Percentiles rank a stretch among this genome's conserved stretches.
phyloP scores from a whole-genome alignment of 2,797 vertebrate species.

The Falco naumanni region DNA sequence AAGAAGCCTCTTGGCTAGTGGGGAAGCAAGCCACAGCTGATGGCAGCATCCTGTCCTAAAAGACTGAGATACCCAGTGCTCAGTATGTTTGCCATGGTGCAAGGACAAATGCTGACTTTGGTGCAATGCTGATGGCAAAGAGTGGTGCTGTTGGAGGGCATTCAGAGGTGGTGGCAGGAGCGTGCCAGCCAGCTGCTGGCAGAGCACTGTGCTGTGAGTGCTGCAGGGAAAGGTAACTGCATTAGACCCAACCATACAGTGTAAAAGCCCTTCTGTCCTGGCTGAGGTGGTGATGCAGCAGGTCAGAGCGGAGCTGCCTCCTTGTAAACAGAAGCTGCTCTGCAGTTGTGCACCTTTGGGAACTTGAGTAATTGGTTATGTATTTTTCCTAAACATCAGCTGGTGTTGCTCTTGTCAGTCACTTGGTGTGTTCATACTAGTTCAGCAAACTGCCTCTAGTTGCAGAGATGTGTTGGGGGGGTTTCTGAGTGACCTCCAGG shows the following conservation, averaged over 20 bases:
- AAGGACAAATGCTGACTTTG: conserved; percentile 52
- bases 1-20: background rate
- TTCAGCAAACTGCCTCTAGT: conserved; percentile 17
- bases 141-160: background rate
- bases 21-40: conserved; percentile 10
- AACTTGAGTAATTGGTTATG: conserved; percentile 6
- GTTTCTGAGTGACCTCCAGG: background rate
- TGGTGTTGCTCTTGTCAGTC: background rate
- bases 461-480: background rate
- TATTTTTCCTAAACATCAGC: conserved; percentile 37
- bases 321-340: conserved; percentile 1
- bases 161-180: background rate
- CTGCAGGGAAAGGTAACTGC: background rate
- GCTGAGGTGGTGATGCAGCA: background rate
- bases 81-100: conserved; percentile 9
- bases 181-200: background rate
- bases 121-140: background rate
- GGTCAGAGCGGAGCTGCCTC: background rate
- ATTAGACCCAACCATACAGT: background rate
- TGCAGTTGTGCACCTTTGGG: conserved; percentile 3
- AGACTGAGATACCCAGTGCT: conserved; percentile 3
- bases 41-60: background rate
- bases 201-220: background rate
- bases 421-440: background rate
- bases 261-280: background rate